Evolutionary conservation across 2,797 vertebrate species (phyloP).

Genomic region (Enteromius treurensis): DNA sequence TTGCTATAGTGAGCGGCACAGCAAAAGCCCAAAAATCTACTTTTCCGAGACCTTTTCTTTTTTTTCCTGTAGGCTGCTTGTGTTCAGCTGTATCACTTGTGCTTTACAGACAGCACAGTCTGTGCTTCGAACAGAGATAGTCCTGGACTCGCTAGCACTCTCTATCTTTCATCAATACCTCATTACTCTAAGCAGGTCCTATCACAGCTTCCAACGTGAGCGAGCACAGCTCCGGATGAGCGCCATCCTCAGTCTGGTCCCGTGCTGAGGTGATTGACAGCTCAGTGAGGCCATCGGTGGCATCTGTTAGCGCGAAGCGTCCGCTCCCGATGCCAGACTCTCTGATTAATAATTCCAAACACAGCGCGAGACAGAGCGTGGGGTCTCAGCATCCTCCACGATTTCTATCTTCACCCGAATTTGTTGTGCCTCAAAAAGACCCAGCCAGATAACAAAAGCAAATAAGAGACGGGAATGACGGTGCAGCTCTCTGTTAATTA

Average conservation of each 20-base stretch:
- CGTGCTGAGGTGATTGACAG: constrained; percentile 45
- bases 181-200: constrained; percentile 41
- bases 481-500: constrained; percentile 52
- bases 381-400: constrained; percentile 45
- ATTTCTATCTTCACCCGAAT: constrained; percentile 57
- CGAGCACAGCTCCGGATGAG: constrained; percentile 7
- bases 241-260: constrained; percentile 36
- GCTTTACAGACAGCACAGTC: constrained; percentile 15
- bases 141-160: background rate
- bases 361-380: constrained; percentile 33
- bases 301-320: constrained; percentile 47
- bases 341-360: constrained; percentile 61
- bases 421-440: constrained; percentile 48
- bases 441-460: constrained; percentile 50
- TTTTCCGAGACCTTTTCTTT: background rate
- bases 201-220: constrained; percentile 27
- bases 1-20: background rate
- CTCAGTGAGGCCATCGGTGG: constrained; percentile 45
- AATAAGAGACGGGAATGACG: constrained; percentile 44
- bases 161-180: constrained; percentile 45
- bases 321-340: constrained; percentile 45
- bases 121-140: constrained; percentile 16
- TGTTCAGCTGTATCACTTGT: background rate
- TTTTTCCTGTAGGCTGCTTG: background rate
- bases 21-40: background rate